phyloP scores from a whole-genome alignment of 1,140 invertebrate species.

The Monochamus saltuarius region DNA sequence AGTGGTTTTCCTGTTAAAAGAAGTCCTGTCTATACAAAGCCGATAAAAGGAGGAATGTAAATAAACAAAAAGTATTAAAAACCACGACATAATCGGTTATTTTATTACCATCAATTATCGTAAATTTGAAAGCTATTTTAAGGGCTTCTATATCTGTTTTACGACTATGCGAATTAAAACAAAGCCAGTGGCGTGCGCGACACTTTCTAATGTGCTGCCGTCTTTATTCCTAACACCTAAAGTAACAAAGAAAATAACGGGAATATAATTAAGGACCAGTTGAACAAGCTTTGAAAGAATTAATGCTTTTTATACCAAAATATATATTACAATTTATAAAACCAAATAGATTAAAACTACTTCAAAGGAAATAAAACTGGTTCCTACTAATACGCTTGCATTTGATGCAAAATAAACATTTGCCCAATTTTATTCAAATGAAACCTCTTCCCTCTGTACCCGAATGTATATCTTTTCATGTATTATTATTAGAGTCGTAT shows the following conservation, averaged over 20 bases:
- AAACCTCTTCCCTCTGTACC: constrained; percentile 4
- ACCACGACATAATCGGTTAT: constrained; percentile 38
- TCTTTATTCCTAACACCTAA: too few species aligned
- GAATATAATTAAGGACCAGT: too few species aligned
- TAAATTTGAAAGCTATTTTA: constrained; percentile 41
- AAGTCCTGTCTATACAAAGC: constrained; percentile 16
- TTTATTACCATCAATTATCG: constrained; percentile 42
- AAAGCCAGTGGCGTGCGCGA: constrained; percentile 5
- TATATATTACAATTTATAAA: too few species aligned
- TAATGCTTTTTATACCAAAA: too few species aligned
- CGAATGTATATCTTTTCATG: constrained; percentile 28
- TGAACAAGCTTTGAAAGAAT: too few species aligned
- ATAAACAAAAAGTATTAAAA: constrained; percentile 36
- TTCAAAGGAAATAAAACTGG: too few species aligned
- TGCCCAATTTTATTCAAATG: too few species aligned
- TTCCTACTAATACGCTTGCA: too few species aligned
- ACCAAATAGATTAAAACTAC: too few species aligned
- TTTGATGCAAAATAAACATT: too few species aligned
- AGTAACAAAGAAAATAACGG: too few species aligned
- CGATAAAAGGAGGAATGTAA: constrained; percentile 33
- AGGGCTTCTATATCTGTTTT: constrained; percentile 39
- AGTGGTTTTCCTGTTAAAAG: constrained; percentile 14
- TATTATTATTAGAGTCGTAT: constrained; percentile 39
- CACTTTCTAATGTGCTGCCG: background rate
- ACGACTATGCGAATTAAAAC: constrained; percentile 35